Evolutionary conservation across 2,888 invertebrate species (phyloP), one percentile per base, ranked within the genome.

Genomic region (Catocala sponsa): DNA sequence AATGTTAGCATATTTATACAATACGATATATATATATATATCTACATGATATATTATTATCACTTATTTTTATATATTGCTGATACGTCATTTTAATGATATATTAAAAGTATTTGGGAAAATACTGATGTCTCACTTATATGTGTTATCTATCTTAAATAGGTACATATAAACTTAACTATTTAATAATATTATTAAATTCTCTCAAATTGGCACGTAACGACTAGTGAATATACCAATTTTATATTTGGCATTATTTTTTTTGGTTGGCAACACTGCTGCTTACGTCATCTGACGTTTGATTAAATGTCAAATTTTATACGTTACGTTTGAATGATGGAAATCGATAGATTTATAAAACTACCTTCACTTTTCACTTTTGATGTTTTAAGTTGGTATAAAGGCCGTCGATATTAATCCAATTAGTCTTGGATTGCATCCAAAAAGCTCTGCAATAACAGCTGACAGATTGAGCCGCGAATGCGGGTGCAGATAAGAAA

Each of bases 141-240:
- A 65, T 68, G 65, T 70, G 65, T 70, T 72, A 44, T 58, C 66
- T 75, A 72, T 65, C 64, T 67, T 79, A 77, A 33, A 44, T 59
- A 63, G 43, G 48, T 32, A 68, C 6, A 38, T 71, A 69, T 65
- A 74, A 79, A 70, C 79, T 68, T 73, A 70, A 48, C 49, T 68
- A 51, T 43, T 13, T 48, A 52, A 47, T 81, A 85, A 66, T 70
- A 82, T 84, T 83, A 84, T 86, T 90, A 92, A 92, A 91, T 91
- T 91, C 91, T 91, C 87, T 91, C 90, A 83, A 89, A 84, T 91
- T 91, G 90, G 89, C 89, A 88, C 90, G 81, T 86, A 82, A 81
- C 74, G 76, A 82, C 81, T 81, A 78, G 72, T 72, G 49, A 73
- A 75, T 71, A 71, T 71, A 71, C 78, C 78, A 78, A 77, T 70